Base-by-base conservation (phyloP, 1,140 invertebrate species). In the Pseudoatta argentina region DNA sequence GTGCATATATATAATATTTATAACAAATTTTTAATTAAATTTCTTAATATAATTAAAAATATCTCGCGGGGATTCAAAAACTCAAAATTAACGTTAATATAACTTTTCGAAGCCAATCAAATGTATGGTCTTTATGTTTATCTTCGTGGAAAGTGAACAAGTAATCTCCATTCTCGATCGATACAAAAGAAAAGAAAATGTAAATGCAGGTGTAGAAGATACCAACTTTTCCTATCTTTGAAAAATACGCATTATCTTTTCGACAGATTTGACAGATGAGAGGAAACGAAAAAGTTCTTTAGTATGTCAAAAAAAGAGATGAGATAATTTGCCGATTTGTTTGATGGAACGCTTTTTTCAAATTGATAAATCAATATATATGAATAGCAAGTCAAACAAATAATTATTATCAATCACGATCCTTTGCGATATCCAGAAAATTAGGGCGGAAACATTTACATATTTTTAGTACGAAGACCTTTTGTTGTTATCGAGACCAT, bases 291-390 rank as follows among this genome's bases (percentile, higher is more conserved):
- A 30, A 27, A 8, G 44, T n/a, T 67, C 63, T 57, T 30, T n/a
- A 27, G 8, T 21, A 4, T 21, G 18, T 5, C 12, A 10, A 16
- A 63, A 77, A 14, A 44, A 55, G 21, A 82, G 14, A 72, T 24
- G 34, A 59, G 10, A 6, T n/a, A 48, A 73, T 57, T 82, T 73
- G 16, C 0, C 2, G 16, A 39, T 39, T 8, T 10, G 18, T 2
- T 12, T 21, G 16, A 48, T 4, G 34, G 10, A 30, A 24, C 3
- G 3, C 24, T n/a, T 7, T 0, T 44, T 21, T 10, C 16, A 67
- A 18, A 79, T 55, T 79, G 51, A 59, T 59, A 72, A 72, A 82
- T 82, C 24, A 55, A 82, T 44, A 34, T 30, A 82, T 44, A 34
- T 48, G 24, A 21, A 71, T 8, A n/a, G 14, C 8, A 27, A 79